phyloP scores from a whole-genome alignment of 2,113 vertebrate species.

The Brevimyrus niger region DNA sequence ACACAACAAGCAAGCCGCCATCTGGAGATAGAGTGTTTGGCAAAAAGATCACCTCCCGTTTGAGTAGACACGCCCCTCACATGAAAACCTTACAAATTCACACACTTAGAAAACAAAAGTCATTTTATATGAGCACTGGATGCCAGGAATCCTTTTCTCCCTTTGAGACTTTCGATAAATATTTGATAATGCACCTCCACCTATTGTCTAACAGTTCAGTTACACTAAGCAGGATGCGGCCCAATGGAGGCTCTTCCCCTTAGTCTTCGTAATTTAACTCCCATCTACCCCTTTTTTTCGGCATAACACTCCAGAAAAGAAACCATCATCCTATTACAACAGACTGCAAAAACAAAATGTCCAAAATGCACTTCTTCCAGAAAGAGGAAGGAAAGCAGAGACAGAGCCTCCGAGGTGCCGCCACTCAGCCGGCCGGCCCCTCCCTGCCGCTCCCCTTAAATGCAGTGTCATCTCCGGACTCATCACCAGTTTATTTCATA shows the following conservation, averaged over 20 bases:
- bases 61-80: neutral
- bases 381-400: neutral
- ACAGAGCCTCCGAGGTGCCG: neutral
- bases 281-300: neutral
- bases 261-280: neutral
- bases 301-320: neutral
- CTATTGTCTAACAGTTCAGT: constrained; percentile 8
- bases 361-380: neutral
- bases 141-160: neutral
- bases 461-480: neutral
- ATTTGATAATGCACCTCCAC: neutral
- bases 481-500: neutral
- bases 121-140: neutral
- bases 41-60: neutral
- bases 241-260: neutral
- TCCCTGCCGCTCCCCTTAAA: neutral
- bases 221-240: neutral
- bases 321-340: neutral
- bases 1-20: neutral
- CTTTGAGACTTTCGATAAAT: neutral
- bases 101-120: neutral
- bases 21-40: neutral
- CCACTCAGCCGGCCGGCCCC: neutral
- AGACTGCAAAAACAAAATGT: neutral
- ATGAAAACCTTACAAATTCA: neutral